Percentiles rank a stretch among this genome's conserved stretches.
phyloP scores from a whole-genome alignment of 2,888 invertebrate genomes.

The Coecobrya sp. region DNA sequence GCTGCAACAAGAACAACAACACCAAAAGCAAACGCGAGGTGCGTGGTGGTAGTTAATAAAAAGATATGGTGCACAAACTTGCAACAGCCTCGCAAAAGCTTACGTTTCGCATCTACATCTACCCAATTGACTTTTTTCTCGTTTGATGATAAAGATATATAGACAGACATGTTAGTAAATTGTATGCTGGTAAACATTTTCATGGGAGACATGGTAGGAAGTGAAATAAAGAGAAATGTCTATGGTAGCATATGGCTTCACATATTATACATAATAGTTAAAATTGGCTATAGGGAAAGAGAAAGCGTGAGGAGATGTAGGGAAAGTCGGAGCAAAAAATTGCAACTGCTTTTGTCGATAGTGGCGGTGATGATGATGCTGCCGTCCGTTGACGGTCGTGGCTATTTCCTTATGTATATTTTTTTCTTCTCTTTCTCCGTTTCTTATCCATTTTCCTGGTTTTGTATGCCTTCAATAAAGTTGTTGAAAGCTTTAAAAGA shows the following conservation, averaged over 20 bases:
- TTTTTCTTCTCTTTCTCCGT: background rate
- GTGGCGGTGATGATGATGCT: background rate
- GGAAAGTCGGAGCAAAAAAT: background rate
- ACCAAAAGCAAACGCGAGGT: background rate
- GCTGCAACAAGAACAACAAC: background rate
- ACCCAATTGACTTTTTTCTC: slow-evolving; percentile 1
- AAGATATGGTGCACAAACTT: background rate
- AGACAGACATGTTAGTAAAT: background rate
- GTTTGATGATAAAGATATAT: slow-evolving; percentile 1
- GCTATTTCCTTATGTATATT: background rate
- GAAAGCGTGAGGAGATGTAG: background rate
- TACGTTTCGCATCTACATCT: background rate
- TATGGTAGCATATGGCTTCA: slow-evolving; percentile 12
- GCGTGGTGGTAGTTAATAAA: background rate
- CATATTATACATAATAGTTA: background rate
- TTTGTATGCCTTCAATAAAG: slow-evolving; percentile 15
- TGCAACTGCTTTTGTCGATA: slow-evolving; percentile 8
- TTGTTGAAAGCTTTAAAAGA: slow-evolving; percentile 42
- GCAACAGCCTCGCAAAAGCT: background rate
- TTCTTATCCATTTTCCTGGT: background rate
- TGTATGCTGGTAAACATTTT: background rate
- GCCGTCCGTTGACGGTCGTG: background rate
- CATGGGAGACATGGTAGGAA: background rate
- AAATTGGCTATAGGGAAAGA: background rate
- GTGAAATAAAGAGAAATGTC: background rate